phyloP scores from a whole-genome alignment of 2,797 vertebrate species.

The Morelia viridis region DNA sequence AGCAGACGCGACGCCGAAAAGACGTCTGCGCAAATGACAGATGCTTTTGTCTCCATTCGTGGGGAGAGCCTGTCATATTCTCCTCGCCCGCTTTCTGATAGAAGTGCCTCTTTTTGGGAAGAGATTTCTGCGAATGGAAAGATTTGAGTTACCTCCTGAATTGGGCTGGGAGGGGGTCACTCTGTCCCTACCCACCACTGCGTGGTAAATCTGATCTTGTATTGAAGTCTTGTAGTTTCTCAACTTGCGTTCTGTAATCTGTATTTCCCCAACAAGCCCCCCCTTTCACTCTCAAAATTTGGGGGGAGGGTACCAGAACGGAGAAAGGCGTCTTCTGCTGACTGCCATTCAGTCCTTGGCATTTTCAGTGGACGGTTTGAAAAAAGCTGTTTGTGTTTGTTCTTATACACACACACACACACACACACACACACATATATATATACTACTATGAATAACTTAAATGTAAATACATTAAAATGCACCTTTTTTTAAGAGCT shows the following conservation, averaged over 20 bases:
- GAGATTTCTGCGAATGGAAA: background rate
- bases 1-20: conserved; percentile 25
- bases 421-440: background rate
- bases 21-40: background rate
- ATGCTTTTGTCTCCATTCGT: conserved; percentile 28
- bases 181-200: background rate
- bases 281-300: background rate
- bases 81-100: conserved; percentile 26
- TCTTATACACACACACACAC: background rate
- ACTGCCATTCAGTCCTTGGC: background rate
- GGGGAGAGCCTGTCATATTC: background rate
- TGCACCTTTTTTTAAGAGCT: background rate
- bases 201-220: background rate
- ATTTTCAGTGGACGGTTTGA: background rate
- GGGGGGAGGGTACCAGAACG: background rate
- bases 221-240: background rate
- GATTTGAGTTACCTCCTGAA: no score
- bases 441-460: background rate
- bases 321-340: background rate
- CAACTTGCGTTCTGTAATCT: background rate
- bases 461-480: background rate
- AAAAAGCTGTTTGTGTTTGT: background rate
- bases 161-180: rapidly evolving
- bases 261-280: no score
- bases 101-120: conserved; percentile 38